These are phyloP conservation scores for Saturnia pavonia DNA, from an alignment of 2,888 invertebrate genomes.

Conservation along the genomic window DNA sequence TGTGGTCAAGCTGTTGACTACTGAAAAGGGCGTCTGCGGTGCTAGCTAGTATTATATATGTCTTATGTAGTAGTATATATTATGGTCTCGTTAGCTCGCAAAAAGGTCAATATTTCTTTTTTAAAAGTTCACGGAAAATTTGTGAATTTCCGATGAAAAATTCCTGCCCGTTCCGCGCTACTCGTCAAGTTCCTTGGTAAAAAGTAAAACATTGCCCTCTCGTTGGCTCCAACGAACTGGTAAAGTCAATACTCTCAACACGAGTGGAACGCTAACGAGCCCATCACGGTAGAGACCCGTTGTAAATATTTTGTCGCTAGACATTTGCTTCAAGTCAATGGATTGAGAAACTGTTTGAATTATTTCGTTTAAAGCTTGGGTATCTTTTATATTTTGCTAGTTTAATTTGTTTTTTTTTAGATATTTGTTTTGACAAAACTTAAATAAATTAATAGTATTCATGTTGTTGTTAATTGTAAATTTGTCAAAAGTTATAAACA, in stretches of 20 bases:
- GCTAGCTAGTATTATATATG: too few relatives aligned
- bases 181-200: constrained; percentile 32
- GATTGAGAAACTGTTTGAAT: background rate
- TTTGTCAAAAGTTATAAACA: too few relatives aligned
- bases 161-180: constrained; percentile 34
- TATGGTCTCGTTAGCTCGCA: background rate
- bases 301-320: constrained; percentile 57
- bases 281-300: constrained; percentile 50
- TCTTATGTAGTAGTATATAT: too few relatives aligned
- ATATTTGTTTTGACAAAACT: too few relatives aligned
- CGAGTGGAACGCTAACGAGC: constrained; percentile 62
- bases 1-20: too few relatives aligned
- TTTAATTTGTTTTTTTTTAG: too few relatives aligned
- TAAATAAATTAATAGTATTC: too few relatives aligned
- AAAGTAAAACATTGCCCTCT: constrained; percentile 49
- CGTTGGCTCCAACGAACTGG: constrained; percentile 66
- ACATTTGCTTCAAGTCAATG: constrained; percentile 13
- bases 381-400: background rate
- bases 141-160: constrained; percentile 25
- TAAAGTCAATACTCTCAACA: constrained; percentile 66
- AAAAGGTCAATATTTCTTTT: constrained; percentile 3
- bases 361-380: background rate
- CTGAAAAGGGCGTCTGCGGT: too few relatives aligned
- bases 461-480: background rate
- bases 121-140: constrained; percentile 11